Evolutionary conservation across 2,797 vertebrate species (phyloP), one percentile per base, ranked within the genome.

Genomic region (Lagorchestes hirsutus): DNA sequence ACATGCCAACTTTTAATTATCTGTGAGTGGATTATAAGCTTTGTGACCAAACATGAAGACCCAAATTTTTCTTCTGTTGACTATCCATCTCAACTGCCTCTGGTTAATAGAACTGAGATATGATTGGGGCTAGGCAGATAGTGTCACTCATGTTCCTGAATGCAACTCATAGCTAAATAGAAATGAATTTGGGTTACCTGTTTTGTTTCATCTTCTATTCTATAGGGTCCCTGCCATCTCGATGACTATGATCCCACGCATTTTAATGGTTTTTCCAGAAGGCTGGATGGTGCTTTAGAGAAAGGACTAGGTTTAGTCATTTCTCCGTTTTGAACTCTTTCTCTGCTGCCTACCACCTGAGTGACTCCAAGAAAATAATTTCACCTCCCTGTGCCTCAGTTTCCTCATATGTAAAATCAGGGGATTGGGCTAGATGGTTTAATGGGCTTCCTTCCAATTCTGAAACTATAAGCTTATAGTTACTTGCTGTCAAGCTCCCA

Each of bases 131-230:
- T 87, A 16, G 40, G 40, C 10, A 87, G 40, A 46, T 27, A 87
- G 46, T 87, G 9, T 50, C 22, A 24, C 24, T 87, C 3, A 13
- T 87, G 22, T 87, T 10, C n/a, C 9, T 50, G 40, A 87, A 50
- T 94, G n/a, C 96, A 95, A 91, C 94, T 97, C 92, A 82, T 46
- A 28, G 95, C 22, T 0, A 95, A 94, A 90, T 94, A 34, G 40
- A 92, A 90, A 92, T 96, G 90, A 96, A 93, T 94, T 93, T 94
- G 91, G 11, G n/a, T 95, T 93, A 87, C 92, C 94, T 93, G 27
- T 92, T 56, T 93, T 93, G 31, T 96, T 54, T 95, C 55, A 74
- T 93, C 58, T 92, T 13, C 92, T 54, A 82, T 1, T 95, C 24
- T 87, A 22, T 50, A 46, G 74, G 10, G 24, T 87, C 40, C 24